phyloP scores from a whole-genome alignment of 2,888 invertebrate genomes.

The Steinernema scapterisci region DNA sequence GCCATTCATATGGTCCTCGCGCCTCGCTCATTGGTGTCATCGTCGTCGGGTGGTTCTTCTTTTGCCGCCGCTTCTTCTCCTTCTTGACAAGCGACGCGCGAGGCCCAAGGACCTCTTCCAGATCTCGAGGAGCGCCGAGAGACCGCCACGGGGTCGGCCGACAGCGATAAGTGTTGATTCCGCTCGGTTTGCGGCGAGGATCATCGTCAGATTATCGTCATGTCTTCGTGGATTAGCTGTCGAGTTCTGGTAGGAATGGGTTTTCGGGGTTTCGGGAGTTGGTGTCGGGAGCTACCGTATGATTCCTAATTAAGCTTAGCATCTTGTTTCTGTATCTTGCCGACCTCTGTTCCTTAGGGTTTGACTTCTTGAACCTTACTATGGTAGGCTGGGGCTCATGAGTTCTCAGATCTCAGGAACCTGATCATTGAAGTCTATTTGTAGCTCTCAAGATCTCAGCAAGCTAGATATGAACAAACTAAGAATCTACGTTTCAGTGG shows the following conservation, averaged over 20 bases:
- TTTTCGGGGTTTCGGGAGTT: not conserved
- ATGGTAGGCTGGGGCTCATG: not conserved
- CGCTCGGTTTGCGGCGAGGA: not conserved
- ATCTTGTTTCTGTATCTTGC: no score
- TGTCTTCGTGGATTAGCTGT: not conserved
- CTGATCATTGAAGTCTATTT: no score
- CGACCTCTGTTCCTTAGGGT: no score
- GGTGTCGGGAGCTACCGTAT: no score
- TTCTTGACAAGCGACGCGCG: slow-evolving; percentile 3
- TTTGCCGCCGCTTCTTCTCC: not conserved
- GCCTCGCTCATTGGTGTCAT: slow-evolving; percentile 27
- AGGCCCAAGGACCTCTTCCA: slow-evolving; percentile 29
- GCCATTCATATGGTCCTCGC: slow-evolving; percentile 32
- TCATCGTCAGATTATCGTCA: slow-evolving; percentile 24
- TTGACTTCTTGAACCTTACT: not conserved
- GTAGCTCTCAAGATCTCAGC: no score
- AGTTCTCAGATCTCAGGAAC: no score
- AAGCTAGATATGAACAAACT: no score
- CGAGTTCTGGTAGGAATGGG: not conserved
- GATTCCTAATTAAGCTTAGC: no score
- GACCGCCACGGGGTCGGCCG: slow-evolving; percentile 22
- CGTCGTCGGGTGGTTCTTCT: not conserved
- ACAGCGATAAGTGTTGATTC: slow-evolving; percentile 29
- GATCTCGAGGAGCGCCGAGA: slow-evolving; percentile 31
- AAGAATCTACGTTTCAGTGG: no score